Percentiles rank a stretch among this genome's conserved stretches.
phyloP scores from a whole-genome alignment of 1,140 invertebrate species.

The Drosophila pseudoobscura region DNA sequence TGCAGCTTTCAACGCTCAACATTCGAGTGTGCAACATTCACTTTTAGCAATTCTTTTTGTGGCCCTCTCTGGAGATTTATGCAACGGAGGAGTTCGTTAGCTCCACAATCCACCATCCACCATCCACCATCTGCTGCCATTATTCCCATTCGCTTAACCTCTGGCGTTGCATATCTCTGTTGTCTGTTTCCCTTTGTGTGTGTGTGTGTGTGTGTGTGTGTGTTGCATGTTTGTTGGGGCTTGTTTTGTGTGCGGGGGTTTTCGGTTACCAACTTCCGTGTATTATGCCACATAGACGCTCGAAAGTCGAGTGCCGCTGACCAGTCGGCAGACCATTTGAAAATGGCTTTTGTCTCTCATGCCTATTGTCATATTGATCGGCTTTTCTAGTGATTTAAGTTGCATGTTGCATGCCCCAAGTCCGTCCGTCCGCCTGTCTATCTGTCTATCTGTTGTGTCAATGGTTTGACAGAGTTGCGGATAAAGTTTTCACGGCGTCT shows the following conservation, averaged over 20 bases:
- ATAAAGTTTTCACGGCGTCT: conserved; percentile 15
- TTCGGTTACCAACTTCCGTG: conserved; percentile 78
- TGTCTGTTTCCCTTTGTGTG: conserved; percentile 7
- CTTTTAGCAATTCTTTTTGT: conserved; percentile 44
- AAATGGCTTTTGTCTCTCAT: conserved; percentile 31
- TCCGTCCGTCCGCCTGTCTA: background rate
- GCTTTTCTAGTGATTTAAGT: conserved; percentile 50
- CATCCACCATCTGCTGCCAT: background rate
- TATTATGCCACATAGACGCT: conserved; percentile 68
- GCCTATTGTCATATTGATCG: conserved; percentile 54
- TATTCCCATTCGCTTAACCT: background rate
- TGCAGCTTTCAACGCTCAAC: conserved; percentile 34
- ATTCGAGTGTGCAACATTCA: conserved; percentile 50
- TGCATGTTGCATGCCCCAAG: conserved; percentile 28
- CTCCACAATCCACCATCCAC: conserved; percentile 7
- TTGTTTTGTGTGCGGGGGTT: conserved; percentile 35
- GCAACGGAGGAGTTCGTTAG: conserved; percentile 52
- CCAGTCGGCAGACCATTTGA: conserved; percentile 16
- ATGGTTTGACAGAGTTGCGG: conserved; percentile 7
- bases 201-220: background rate
- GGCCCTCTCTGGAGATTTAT: conserved; percentile 41
- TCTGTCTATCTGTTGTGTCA: background rate
- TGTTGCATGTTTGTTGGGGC: background rate
- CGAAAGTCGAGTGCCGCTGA: conserved; percentile 12
- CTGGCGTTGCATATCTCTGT: conserved; percentile 6